phyloP scores from a whole-genome alignment of 2,888 invertebrate genomes.

The Agriopis aurantiaria region DNA sequence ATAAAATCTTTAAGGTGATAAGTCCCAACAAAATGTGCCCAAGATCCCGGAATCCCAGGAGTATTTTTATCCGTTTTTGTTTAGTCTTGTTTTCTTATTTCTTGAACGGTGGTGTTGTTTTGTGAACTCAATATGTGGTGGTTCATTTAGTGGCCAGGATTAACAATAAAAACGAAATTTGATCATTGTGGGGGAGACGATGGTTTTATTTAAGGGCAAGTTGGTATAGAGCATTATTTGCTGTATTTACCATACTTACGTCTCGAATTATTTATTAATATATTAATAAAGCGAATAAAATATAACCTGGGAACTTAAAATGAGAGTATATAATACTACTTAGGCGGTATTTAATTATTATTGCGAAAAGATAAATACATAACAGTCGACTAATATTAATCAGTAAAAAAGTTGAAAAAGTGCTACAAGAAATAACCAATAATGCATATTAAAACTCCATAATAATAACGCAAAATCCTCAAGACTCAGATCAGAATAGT shows the following conservation, averaged over 20 bases:
- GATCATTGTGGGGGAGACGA: conserved; percentile 78
- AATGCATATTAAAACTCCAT: too few relatives aligned
- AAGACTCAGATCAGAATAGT: too few relatives aligned
- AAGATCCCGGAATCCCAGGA: conserved; percentile 70
- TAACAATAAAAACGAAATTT: conserved; percentile 87
- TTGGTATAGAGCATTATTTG: background rate
- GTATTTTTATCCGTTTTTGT: conserved; percentile 38
- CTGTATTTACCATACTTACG: background rate
- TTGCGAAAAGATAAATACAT: too few relatives aligned
- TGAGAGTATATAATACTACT: too few relatives aligned
- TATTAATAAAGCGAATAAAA: too few relatives aligned
- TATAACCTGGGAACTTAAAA: too few relatives aligned
- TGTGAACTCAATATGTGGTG: conserved; percentile 69
- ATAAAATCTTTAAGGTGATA: conserved; percentile 57
- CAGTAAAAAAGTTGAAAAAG: too few relatives aligned
- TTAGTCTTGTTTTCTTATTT: conserved; percentile 57
- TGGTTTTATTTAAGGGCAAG: conserved; percentile 71
- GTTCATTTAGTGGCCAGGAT: conserved; percentile 79
- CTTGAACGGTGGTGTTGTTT: conserved; percentile 69
- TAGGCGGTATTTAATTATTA: too few relatives aligned
- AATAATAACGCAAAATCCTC: too few relatives aligned
- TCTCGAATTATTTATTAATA: background rate
- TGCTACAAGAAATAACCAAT: too few relatives aligned
- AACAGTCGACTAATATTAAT: too few relatives aligned
- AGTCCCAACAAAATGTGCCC: conserved; percentile 47